A percentile compares a stretch with the other conserved stretches of the same genome.
These are phyloP conservation scores for Ailuropoda melanoleuca DNA, from an alignment of 2,113 vertebrate genomes.

Conservation along the genomic window DNA sequence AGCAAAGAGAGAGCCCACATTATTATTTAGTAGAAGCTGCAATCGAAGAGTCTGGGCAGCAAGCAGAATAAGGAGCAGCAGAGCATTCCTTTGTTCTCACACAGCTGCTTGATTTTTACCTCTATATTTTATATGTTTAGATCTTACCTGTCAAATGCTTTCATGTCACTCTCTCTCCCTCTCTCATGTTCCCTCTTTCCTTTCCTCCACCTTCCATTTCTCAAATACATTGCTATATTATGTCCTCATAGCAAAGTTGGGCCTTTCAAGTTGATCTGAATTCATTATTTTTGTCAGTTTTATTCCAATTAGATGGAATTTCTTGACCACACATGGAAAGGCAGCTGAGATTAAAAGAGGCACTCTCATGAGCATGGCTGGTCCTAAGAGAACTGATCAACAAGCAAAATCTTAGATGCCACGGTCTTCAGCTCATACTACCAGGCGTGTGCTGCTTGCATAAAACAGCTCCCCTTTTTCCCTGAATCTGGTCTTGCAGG, in stretches of 20 bases:
- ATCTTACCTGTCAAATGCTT: constrained; percentile 41
- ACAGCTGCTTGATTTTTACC: constrained; percentile 57
- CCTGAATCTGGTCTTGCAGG: background rate
- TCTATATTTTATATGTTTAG: constrained; percentile 55
- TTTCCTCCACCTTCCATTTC: constrained; percentile 41
- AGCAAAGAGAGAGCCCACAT: constrained; percentile 59
- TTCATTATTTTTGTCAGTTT: constrained; percentile 55
- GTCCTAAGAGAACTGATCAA: background rate
- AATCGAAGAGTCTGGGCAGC: constrained; percentile 54
- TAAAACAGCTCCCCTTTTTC: background rate
- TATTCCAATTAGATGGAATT: constrained; percentile 11
- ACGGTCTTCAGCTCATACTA: background rate
- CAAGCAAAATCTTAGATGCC: background rate
- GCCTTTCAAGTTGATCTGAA: constrained; percentile 37
- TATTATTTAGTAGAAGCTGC: constrained; percentile 66
- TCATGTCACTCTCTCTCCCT: constrained; percentile 13
- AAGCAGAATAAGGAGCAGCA: constrained; percentile 46
- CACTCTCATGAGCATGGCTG: background rate
- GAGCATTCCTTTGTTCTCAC: constrained; percentile 55
- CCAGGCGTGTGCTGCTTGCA: background rate
- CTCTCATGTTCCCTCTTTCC: background rate
- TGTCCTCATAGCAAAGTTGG: background rate
- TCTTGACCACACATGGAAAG: constrained; percentile 18
- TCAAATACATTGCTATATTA: constrained; percentile 23
- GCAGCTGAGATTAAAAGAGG: background rate